Percentiles rank a stretch among this genome's conserved stretches.
These are phyloP conservation scores for Chrysogorgia sp. DNA, from an alignment of 92 coral and sea anemone species.

Conservation along the genomic window DNA sequence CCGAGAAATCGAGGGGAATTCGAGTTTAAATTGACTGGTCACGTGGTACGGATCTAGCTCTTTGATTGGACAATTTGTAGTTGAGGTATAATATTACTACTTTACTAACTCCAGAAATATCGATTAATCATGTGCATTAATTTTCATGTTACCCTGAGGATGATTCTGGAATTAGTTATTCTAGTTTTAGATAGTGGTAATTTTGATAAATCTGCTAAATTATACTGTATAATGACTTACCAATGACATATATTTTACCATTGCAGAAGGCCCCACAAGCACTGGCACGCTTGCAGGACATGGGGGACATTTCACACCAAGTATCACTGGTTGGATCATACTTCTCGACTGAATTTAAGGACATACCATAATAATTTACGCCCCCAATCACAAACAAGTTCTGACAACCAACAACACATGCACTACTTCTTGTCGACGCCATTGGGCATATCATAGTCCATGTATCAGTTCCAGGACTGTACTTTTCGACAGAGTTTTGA, in stretches of 20 bases:
- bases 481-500: conserved; percentile 86
- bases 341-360: conserved; percentile 84
- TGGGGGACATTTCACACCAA: conserved; percentile 79
- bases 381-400: conserved; percentile 90
- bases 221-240: conserved; percentile 51
- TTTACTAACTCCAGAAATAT: no score
- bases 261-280: conserved; percentile 97
- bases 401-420: conserved; percentile 87
- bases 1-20: no score
- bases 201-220: no score
- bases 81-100: no score
- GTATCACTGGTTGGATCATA: conserved; percentile 85
- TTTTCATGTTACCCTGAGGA: no score
- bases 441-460: conserved; percentile 93
- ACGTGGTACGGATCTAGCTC: no score
- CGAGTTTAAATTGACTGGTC: no score
- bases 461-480: conserved; percentile 83
- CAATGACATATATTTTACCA: conserved; percentile 92
- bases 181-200: no score
- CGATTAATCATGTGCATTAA: no score
- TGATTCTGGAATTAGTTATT: no score
- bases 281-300: conserved; percentile 90
- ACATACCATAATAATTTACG: conserved; percentile 96
- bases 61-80: no score
- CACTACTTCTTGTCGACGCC: conserved; percentile 99